These are phyloP conservation scores for Agrotis ipsilon DNA, from an alignment of 2,888 invertebrate genomes.

Conservation along the genomic window DNA sequence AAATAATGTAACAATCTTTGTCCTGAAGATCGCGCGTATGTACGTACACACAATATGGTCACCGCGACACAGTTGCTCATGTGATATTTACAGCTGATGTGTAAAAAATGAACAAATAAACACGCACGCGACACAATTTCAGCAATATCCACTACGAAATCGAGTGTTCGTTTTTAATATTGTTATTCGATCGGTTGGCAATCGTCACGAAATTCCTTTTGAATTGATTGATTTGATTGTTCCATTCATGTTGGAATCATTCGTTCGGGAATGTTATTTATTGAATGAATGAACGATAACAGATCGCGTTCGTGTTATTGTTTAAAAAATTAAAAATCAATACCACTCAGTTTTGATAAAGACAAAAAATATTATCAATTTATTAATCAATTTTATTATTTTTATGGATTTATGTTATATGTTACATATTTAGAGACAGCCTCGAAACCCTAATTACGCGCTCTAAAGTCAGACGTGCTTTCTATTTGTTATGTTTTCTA, in stretches of 20 bases:
- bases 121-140: conserved; percentile 69
- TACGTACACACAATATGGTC: conserved; percentile 75
- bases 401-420: no score
- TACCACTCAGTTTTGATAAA: no score
- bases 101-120: conserved; percentile 69
- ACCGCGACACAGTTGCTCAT: conserved; percentile 74
- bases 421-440: no score
- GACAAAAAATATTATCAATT: no score
- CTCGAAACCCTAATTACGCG: no score
- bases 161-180: conserved; percentile 68
- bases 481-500: no score
- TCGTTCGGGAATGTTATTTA: conserved; percentile 44
- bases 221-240: conserved; percentile 76
- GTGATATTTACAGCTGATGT: conserved; percentile 67
- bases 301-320: conserved; percentile 33
- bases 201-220: conserved; percentile 76
- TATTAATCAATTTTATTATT: no score
- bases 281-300: conserved; percentile 41
- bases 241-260: conserved; percentile 46
- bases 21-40: conserved; percentile 69
- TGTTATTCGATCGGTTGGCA: conserved; percentile 76
- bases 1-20: conserved; percentile 77
- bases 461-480: no score
- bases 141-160: conserved; percentile 69
- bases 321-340: no score